Base-by-base conservation (phyloP, 2,797 vertebrate species). In the Poeciliopsis paucimaculata region DNA sequence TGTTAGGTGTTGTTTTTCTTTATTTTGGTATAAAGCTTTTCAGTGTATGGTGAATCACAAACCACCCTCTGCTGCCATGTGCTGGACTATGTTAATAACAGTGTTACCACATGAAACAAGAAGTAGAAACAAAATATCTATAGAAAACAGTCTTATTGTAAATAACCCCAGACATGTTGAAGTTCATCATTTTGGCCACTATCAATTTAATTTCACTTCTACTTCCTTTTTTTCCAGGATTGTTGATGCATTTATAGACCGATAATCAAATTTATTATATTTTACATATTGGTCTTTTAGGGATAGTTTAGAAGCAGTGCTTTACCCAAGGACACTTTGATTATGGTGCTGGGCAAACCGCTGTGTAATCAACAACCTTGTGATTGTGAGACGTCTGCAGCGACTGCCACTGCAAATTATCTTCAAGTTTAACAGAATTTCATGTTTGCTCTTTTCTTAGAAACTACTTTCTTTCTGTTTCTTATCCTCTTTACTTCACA, bases 351-450 rank as follows among this genome's bases (percentile, higher is more conserved):
- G 64, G 3, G 18, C 23, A 41, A 68, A 68, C 16, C 36, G 12
- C 60, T 26, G 31, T 68, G 36, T 68, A 39, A 68, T 68, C 64
- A 68, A 26, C 64, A 68, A 68, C 64, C 64, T 68, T 68, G 36
- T 26, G 60, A 68, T 68, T 68, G 20, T 23, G 64, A 26, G 64
- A 41, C 64, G 10, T 23, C 36, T 39, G 20, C 12, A 68, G 20
- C 36, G 36, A 12, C 8, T 36, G 34, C 34, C 18, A 20, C 64
- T 68, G 64, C 10, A 41, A 68, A 41, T 41, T 41, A 26, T 41
- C 64, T 68, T 23, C 34, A 68, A 6, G 64, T 68, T 68, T 68
- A 23, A 41, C 16, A 39, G 62, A 66, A 66, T 23, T 66, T 39
- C 62, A 39, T 23, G 36, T 41, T 23, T 26, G 8, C 1, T 26